phyloP scores from a whole-genome alignment of 2,888 invertebrate species.

The Periphyllus acericola region DNA sequence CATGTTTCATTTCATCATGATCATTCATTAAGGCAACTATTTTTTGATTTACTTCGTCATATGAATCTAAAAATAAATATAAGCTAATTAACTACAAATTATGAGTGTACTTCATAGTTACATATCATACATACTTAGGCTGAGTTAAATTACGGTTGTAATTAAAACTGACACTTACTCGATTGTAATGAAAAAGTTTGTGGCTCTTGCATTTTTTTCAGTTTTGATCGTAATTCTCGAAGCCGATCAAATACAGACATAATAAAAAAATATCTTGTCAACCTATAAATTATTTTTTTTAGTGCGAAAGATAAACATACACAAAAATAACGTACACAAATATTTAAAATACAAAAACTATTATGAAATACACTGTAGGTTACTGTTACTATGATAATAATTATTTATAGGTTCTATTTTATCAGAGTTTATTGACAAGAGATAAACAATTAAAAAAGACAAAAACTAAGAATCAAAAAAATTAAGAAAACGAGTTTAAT shows the following conservation, averaged over 20 bases:
- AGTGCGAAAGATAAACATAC: too few species aligned
- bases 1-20: slow-evolving; percentile 1
- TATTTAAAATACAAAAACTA: too few species aligned
- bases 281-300: too few species aligned
- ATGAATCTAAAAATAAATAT: background rate
- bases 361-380: too few species aligned
- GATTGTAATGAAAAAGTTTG: background rate
- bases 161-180: background rate
- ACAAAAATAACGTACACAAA: too few species aligned
- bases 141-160: background rate
- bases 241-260: background rate
- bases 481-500: too few species aligned
- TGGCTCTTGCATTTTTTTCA: background rate
- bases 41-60: background rate
- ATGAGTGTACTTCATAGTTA: background rate
- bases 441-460: too few species aligned
- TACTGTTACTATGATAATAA: too few species aligned
- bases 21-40: background rate
- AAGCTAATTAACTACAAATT: background rate
- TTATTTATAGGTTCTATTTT: too few species aligned
- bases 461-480: too few species aligned
- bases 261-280: too few species aligned
- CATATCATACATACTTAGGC: background rate
- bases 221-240: background rate
- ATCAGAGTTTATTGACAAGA: too few species aligned